Conservation (phyloP, 2,797 vertebrate species). For the Lycodopsis pacificus region DNA sequence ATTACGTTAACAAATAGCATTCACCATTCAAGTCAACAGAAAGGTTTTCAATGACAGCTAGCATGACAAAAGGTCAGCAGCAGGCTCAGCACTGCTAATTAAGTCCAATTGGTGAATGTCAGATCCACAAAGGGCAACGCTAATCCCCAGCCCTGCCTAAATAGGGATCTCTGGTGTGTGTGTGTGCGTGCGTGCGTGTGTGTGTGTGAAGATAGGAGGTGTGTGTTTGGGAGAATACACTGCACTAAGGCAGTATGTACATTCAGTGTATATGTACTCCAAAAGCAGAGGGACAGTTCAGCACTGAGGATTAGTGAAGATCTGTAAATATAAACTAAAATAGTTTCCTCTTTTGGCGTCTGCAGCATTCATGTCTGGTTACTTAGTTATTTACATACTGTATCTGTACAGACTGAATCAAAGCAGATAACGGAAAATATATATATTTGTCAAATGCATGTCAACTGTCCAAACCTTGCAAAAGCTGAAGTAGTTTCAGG, state of each 20-base stretch:
- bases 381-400: background rate
- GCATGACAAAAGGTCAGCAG: constrained; percentile 85
- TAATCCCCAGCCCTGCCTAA: constrained; percentile 79
- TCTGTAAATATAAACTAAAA: background rate
- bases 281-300: background rate
- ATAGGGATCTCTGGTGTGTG: constrained; percentile 48
- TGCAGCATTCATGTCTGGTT: no score
- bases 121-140: constrained; percentile 86
- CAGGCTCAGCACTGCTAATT: constrained; percentile 85
- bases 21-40: constrained; percentile 83
- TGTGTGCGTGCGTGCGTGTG: constrained; percentile 26
- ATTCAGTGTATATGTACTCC: background rate
- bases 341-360: no score
- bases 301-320: background rate
- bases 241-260: constrained; percentile 8
- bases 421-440: background rate
- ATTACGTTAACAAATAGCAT: constrained; percentile 85
- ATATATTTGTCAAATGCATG: background rate
- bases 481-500: background rate
- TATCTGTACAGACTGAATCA: background rate
- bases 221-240: constrained; percentile 6
- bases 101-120: constrained; percentile 88
- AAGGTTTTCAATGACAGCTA: constrained; percentile 86
- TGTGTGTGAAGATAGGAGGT: constrained; percentile 3
- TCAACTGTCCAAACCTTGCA: background rate